phyloP scores from a whole-genome alignment of 2,888 invertebrate species.

The Dorcus parallelipipedus region DNA sequence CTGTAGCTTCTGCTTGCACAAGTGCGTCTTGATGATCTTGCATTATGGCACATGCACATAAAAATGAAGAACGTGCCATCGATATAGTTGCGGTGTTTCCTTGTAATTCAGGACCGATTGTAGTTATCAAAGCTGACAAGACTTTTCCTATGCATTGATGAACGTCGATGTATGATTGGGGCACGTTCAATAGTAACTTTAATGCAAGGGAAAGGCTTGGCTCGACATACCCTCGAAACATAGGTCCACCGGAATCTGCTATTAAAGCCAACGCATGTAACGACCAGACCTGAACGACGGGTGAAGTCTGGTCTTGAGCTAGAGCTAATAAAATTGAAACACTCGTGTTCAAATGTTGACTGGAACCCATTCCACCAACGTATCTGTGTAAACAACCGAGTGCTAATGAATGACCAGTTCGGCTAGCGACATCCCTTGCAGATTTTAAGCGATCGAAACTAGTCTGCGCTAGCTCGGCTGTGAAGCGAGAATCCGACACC shows the following conservation, averaged over 20 bases:
- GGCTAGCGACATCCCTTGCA: slow-evolving; percentile 80
- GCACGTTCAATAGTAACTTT: slow-evolving; percentile 84
- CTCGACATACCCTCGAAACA: slow-evolving; percentile 97
- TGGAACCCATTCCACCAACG: slow-evolving; percentile 93
- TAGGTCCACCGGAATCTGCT: slow-evolving; percentile 97
- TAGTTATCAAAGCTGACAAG: slow-evolving; percentile 92
- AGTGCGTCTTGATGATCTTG: slow-evolving; percentile 84
- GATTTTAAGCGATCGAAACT: slow-evolving; percentile 85
- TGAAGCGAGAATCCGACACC: slow-evolving; percentile 80
- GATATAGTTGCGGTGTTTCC: slow-evolving; percentile 72
- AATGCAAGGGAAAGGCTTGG: slow-evolving; percentile 88
- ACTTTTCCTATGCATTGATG: slow-evolving; percentile 92
- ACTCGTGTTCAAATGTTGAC: slow-evolving; percentile 90
- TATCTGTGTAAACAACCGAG: slow-evolving; percentile 95
- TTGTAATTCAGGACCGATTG: slow-evolving; percentile 97
- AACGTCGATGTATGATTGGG: slow-evolving; percentile 85
- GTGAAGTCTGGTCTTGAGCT: slow-evolving; percentile 89
- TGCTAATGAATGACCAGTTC: slow-evolving; percentile 86
- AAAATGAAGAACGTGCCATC: slow-evolving; percentile 77
- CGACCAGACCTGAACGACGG: slow-evolving; percentile 98
- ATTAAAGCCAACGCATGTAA: slow-evolving; percentile 92
- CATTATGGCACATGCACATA: slow-evolving; percentile 92
- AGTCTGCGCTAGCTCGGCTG: slow-evolving; percentile 84
- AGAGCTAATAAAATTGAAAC: slow-evolving; percentile 91
- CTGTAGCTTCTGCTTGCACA: slow-evolving; percentile 93